Base-by-base conservation (phyloP, 2,113 vertebrate species). In the Morphnarchus princeps region DNA sequence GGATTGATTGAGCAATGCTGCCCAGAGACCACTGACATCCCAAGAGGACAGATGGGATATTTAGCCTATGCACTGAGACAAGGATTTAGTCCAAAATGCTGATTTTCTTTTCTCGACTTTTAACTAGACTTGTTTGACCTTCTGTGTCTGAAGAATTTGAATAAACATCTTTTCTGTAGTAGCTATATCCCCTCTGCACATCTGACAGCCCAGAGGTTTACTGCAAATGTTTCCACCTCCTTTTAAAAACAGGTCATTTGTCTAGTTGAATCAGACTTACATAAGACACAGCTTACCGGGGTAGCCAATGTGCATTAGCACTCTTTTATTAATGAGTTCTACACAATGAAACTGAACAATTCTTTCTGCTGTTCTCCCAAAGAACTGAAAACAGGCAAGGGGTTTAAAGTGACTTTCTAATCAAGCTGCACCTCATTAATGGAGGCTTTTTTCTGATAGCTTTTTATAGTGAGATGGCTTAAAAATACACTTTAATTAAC, bases 41-140 rank as follows among this genome's bases (percentile, higher is more conserved):
- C 58, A 92, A 80, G 59, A 74, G 34, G 18, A 58, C 21, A 54
- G 32, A 43, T 31, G 9, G 16, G 11, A 10, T 69, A 73, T 66
- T 92, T 82, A 93, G 62, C 52, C 66, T 58, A 38, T 21, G 38
- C 19, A 61, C 28, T 15, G 24, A 84, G n/a, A 78, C 54, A 77
- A 89, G 8, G 55, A 84, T 89, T 94, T 47, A 63, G 47, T 47
- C 55, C 38, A 34, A 82, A 92, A 84, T 16, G 31, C 24, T 81
- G n/a, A 49, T 78, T 92, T 74, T 63, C 66, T 90, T 94, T 77
- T 25, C 58, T 42, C 42, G 34, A 89, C 94, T 97, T 98, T 95
- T 97, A 97, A 95, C 95, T 92, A 95, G 84, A 85, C n/a, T 96
- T 87, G n/a, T 96, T 94, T 96, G 94, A 95, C 95, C 95, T 97